These are phyloP conservation scores for Brachionus manjavacas DNA, from an alignment of 1,140 invertebrate genomes.

Conservation along the genomic window DNA sequence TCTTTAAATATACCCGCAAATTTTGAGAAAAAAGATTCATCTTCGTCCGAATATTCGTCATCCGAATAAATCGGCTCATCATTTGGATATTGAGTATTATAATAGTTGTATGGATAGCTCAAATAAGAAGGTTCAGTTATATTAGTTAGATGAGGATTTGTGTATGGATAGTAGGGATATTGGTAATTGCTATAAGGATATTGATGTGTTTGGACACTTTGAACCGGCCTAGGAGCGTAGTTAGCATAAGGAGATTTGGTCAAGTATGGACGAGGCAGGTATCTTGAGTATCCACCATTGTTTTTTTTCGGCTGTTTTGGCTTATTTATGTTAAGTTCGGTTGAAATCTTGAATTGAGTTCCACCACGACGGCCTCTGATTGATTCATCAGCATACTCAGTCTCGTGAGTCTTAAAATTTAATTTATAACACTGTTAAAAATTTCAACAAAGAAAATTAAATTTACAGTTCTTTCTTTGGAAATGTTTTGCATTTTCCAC, in stretches of 20 bases:
- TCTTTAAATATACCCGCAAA: background rate
- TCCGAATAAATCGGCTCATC: background rate
- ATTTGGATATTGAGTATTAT: background rate
- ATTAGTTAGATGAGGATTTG: background rate
- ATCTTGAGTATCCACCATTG: too few relatives aligned
- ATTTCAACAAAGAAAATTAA: background rate
- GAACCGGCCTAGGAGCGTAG: background rate
- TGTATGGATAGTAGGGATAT: background rate
- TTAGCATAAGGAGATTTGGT: background rate
- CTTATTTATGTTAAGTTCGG: background rate
- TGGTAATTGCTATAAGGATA: background rate
- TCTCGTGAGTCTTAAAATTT: background rate
- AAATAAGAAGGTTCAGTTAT: too few relatives aligned
- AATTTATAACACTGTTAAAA: background rate
- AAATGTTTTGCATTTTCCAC: conserved; percentile 15
- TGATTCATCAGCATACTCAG: background rate
- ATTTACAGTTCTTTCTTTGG: conserved; percentile 4
- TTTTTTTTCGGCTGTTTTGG: background rate
- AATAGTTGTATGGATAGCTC: background rate
- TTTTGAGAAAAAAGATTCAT: background rate
- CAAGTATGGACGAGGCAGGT: background rate
- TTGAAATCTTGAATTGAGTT: background rate
- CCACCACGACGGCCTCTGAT: background rate
- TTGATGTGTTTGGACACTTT: background rate
- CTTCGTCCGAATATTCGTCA: background rate